phyloP scores from a whole-genome alignment of 2,113 vertebrate species.

The Colossoma macropomum region DNA sequence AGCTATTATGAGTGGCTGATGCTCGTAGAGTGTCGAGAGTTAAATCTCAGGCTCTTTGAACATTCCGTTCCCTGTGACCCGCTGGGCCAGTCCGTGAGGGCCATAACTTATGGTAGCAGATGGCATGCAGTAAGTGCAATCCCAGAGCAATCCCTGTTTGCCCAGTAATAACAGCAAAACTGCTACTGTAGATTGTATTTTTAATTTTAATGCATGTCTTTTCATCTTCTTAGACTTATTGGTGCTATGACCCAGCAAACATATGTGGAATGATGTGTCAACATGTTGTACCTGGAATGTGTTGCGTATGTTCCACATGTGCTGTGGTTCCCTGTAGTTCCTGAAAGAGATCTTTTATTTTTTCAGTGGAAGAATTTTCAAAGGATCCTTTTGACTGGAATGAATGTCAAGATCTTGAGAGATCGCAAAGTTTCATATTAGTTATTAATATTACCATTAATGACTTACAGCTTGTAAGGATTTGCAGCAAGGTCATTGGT shows the following conservation, averaged over 20 bases:
- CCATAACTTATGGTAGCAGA: conserved; percentile 24
- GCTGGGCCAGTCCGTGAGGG: conserved; percentile 16
- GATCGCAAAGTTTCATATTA: neutral
- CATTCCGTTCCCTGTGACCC: neutral
- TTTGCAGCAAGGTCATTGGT: neutral
- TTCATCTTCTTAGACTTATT: neutral
- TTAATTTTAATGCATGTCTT: neutral
- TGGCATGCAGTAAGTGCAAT: neutral
- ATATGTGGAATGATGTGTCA: no score
- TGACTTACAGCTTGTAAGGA: neutral
- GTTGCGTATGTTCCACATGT: no score
- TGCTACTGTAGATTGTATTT: conserved; percentile 13
- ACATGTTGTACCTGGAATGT: no score
- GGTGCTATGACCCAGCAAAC: neutral
- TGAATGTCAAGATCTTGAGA: no score
- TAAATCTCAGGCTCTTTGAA: neutral
- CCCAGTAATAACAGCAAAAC: conserved; percentile 15
- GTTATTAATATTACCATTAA: neutral
- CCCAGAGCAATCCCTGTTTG: conserved; percentile 8
- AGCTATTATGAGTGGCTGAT: neutral
- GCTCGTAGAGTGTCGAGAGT: neutral
- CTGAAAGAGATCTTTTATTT: no score
- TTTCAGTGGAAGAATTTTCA: no score
- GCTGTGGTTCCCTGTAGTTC: no score
- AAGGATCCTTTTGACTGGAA: no score